A percentile compares a stretch with the other conserved stretches of the same genome.
These are phyloP conservation scores for Dinocampus coccinellae DNA, from an alignment of 2,888 invertebrate species.

Conservation along the genomic window DNA sequence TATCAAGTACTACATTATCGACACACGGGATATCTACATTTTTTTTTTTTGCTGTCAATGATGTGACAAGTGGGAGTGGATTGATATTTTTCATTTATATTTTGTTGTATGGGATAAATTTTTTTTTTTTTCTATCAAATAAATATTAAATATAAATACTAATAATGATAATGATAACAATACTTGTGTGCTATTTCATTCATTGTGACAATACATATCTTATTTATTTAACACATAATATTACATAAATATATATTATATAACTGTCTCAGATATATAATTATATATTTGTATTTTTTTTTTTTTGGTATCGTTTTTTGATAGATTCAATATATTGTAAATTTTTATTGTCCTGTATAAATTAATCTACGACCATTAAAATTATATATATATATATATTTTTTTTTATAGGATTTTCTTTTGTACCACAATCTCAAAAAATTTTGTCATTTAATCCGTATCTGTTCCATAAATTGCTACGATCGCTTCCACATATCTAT, in stretches of 20 bases:
- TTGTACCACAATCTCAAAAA: conserved; percentile 54
- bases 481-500: conserved; percentile 10
- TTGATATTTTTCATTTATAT: too few relatives aligned
- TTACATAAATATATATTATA: conserved; percentile 65
- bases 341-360: conserved; percentile 42
- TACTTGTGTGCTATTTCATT: too few relatives aligned
- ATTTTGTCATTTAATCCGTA: neutral
- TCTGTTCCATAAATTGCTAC: conserved; percentile 36
- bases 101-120: too few relatives aligned
- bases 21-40: too few relatives aligned
- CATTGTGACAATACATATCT: conserved; percentile 57
- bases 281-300: conserved; percentile 38
- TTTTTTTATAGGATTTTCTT: conserved; percentile 22
- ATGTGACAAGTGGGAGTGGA: neutral
- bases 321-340: conserved; percentile 32
- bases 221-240: conserved; percentile 63
- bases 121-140: too few relatives aligned
- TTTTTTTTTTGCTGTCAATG: too few relatives aligned
- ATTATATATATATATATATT: conserved; percentile 30
- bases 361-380: conserved; percentile 35
- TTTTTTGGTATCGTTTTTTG: conserved; percentile 29
- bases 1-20: too few relatives aligned
- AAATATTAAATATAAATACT: too few relatives aligned
- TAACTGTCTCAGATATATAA: conserved; percentile 51
- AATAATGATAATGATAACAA: too few relatives aligned